These are phyloP conservation scores for Periophthalmus magnuspinnatus DNA, from an alignment of 2,797 vertebrate genomes.

Conservation along the genomic window DNA sequence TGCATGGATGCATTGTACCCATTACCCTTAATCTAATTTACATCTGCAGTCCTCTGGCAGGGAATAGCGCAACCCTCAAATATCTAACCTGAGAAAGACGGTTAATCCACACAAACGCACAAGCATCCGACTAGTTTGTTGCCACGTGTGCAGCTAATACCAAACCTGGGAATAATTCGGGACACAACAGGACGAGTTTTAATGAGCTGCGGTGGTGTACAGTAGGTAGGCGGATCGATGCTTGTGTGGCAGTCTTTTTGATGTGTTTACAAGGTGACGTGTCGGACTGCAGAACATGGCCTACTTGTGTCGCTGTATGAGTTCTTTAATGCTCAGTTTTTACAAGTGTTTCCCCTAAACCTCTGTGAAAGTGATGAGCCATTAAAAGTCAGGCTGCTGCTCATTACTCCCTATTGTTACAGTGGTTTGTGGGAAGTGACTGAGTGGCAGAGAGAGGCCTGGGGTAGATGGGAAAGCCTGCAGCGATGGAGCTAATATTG, in stretches of 20 bases:
- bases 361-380: slow-evolving; percentile 25
- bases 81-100: background rate
- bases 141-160: slow-evolving; percentile 18
- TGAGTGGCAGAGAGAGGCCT: slow-evolving; percentile 13
- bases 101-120: background rate
- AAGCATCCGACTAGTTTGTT: background rate
- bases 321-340: slow-evolving; percentile 32
- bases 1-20: too few species aligned
- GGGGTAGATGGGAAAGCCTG: background rate
- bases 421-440: slow-evolving; percentile 13
- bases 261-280: slow-evolving; percentile 42
- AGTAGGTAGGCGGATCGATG: slow-evolving; percentile 13
- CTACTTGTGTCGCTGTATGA: slow-evolving; percentile 35
- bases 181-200: background rate
- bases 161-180: slow-evolving; percentile 8
- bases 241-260: slow-evolving; percentile 44
- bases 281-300: slow-evolving; percentile 45
- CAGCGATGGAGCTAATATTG: background rate
- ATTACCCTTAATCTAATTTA: too few species aligned
- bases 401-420: slow-evolving; percentile 42
- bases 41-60: too few species aligned
- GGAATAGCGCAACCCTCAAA: background rate
- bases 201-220: background rate
- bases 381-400: slow-evolving; percentile 23
- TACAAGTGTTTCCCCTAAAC: slow-evolving; percentile 28